Percentiles rank a stretch among this genome's conserved stretches.
phyloP scores from a whole-genome alignment of 2,113 vertebrate species.

The Leptocoma aspasia region DNA sequence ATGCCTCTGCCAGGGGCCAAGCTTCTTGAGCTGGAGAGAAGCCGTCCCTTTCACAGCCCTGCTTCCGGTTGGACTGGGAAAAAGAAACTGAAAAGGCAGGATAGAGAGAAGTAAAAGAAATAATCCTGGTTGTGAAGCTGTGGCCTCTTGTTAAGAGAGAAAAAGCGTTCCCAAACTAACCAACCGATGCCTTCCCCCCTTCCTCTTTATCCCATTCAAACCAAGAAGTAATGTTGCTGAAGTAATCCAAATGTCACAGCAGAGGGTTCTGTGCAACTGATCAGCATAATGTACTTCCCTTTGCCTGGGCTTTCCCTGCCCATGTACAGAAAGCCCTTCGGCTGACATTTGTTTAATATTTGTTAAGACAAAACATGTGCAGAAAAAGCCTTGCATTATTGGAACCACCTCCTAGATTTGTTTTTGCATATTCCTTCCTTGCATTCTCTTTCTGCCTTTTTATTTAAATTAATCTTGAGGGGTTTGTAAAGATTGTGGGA shows the following conservation, averaged over 20 bases:
- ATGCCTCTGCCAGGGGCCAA: neutral
- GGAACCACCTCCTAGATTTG: neutral
- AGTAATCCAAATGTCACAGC: conserved; percentile 50
- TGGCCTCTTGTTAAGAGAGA: conserved; percentile 24
- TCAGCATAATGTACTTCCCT: conserved; percentile 28
- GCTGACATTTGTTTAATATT: neutral
- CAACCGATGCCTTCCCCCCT: neutral
- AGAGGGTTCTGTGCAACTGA: conserved; percentile 12
- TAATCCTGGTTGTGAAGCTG: conserved; percentile 35
- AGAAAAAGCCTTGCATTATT: neutral
- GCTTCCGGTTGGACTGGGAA: conserved; percentile 42
- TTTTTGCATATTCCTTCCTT: conserved; percentile 3
- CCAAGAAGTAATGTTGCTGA: conserved; percentile 37
- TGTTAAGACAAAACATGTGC: neutral
- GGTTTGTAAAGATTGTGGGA: neutral
- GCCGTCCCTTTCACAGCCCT: conserved; percentile 5
- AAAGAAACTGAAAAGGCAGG: conserved; percentile 48
- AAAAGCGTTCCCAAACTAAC: conserved; percentile 47
- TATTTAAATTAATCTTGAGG: neutral
- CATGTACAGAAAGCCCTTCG: neutral
- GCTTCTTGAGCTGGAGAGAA: conserved; percentile 21
- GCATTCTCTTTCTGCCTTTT: neutral
- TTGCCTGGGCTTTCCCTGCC: neutral
- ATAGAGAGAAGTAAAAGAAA: conserved; percentile 12
- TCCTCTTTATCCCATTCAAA: neutral